phyloP scores from a whole-genome alignment of 2,797 vertebrate species.

The Mormyrops attenuatus region DNA sequence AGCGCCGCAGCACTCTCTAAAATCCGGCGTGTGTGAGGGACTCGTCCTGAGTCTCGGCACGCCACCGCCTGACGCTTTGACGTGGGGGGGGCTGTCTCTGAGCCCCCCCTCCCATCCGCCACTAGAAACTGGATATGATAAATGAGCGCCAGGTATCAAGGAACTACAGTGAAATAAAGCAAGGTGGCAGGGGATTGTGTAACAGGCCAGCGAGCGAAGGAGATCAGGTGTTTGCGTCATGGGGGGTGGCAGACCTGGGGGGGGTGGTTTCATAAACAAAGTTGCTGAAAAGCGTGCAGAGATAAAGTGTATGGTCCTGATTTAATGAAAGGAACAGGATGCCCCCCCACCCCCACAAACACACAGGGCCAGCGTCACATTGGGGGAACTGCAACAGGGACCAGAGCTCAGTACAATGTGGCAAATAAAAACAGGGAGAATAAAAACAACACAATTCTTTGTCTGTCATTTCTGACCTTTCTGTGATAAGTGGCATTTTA shows the following conservation, averaged over 20 bases:
- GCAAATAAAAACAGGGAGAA: background rate
- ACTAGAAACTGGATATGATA: background rate
- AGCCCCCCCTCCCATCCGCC: background rate
- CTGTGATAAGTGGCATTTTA: background rate
- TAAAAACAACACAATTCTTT: background rate
- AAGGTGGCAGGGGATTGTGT: background rate
- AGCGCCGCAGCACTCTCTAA: background rate
- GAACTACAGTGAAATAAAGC: background rate
- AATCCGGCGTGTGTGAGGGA: background rate
- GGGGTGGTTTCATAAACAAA: background rate
- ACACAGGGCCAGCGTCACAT: background rate
- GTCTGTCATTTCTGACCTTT: slow-evolving; percentile 10
- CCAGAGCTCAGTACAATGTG: background rate
- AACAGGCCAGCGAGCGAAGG: background rate
- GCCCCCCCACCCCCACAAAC: background rate
- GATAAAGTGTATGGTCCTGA: background rate
- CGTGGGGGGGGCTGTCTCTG: background rate
- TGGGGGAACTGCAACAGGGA: background rate
- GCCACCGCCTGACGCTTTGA: background rate
- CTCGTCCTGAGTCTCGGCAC: background rate
- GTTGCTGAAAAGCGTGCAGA: background rate
- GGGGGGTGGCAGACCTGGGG: background rate
- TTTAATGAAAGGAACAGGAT: background rate
- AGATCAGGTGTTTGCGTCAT: background rate
- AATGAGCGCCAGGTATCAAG: background rate